phyloP scores from a whole-genome alignment of 2,113 vertebrate genomes.

The Amblyopsis rosae region DNA sequence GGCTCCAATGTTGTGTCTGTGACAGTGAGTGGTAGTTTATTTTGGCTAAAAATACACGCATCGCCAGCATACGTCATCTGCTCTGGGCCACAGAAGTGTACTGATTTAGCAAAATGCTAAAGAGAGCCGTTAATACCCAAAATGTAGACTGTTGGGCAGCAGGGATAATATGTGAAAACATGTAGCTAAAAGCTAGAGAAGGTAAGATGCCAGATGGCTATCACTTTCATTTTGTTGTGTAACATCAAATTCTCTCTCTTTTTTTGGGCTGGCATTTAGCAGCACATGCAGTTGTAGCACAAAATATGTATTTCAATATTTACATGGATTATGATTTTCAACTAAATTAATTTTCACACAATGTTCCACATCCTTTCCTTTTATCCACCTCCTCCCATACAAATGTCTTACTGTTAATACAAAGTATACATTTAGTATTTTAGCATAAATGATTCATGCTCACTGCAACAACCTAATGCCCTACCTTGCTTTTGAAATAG shows the following conservation, averaged over 20 bases:
- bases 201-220: constrained; percentile 78
- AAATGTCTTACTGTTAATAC: too few species aligned
- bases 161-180: constrained; percentile 70
- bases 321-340: constrained; percentile 8
- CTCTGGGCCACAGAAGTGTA: constrained; percentile 48
- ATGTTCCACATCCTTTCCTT: constrained; percentile 12
- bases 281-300: constrained; percentile 43
- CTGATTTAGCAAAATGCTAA: constrained; percentile 52
- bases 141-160: constrained; percentile 62
- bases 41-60: constrained; percentile 54
- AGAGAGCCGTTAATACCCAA: constrained; percentile 64
- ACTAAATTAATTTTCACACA: background rate
- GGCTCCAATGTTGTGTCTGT: constrained; percentile 87
- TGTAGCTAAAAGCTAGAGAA: constrained; percentile 70
- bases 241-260: constrained; percentile 66
- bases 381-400: background rate
- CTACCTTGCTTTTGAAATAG: background rate
- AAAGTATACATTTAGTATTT: too few species aligned
- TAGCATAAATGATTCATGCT: background rate
- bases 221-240: constrained; percentile 79
- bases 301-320: constrained; percentile 35
- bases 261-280: constrained; percentile 30
- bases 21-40: constrained; percentile 78
- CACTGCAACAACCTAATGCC: background rate
- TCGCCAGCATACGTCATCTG: constrained; percentile 45